Evolutionary conservation across 2,888 invertebrate genomes (phyloP), one percentile per base, ranked within the genome.

Genomic region (Gonocerus acuteangulatus): DNA sequence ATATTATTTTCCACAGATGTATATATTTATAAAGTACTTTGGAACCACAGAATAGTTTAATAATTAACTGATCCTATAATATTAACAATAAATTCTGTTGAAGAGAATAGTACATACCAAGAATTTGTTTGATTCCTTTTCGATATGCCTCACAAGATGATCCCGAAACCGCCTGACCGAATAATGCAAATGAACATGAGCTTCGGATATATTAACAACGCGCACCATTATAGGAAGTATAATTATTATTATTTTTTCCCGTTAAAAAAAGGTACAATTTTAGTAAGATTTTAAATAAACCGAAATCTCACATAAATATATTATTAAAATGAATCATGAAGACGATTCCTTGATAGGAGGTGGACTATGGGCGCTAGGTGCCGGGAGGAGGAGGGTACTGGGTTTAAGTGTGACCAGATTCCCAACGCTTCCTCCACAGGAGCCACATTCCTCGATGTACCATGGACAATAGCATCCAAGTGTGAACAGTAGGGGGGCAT

Each of bases 151-250:
- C 23, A 66, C 64, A n/a, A 70, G 61, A 27, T 67, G 65, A 47
- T 69, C 69, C 15, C 70, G 65, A 57, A 70, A 70, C 60, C 68
- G 62, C 11, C 70, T 60, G 11, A 67, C 62, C 1, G 70, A 70
- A 64, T 70, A 70, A 58, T 70, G 70, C 6, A 70, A 65, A 48
- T 69, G 69, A 19, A 69, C 70, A 44, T 70, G 70, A 2, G 70
- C 68, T 21, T 69, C 69, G 27, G 70, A 70, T 21, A 70, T 66
- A 54, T 67, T 68, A 4, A 68, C 66, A 44, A 69, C 69, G 21
- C 69, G 70, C 63, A 68, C 68, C 68, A 65, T 69, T 58, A 19
- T 62, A 4, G 23, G 2, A 9, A 27, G 27, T 27, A 27, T 27
- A 27, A 27, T 27, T 27, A 6, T 27, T 27, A 6, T 27, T 6